phyloP scores from a whole-genome alignment of 2,888 invertebrate genomes.

The Pollenia labialis region DNA sequence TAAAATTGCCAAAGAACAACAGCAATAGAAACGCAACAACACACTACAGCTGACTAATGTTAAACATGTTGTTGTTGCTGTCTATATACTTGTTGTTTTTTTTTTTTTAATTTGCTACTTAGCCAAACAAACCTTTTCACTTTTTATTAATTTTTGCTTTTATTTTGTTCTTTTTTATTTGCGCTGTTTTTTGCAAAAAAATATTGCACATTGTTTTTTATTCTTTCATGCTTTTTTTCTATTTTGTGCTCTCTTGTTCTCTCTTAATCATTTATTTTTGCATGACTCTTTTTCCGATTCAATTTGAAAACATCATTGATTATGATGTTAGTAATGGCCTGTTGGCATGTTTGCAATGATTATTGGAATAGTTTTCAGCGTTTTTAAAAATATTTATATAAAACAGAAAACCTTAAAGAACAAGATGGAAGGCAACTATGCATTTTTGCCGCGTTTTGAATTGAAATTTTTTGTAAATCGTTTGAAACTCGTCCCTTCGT shows the following conservation, averaged over 20 bases:
- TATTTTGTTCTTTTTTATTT: conserved; percentile 20
- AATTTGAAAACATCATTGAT: conserved; percentile 33
- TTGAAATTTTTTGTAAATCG: too few relatives aligned
- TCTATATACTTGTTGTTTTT: conserved; percentile 9
- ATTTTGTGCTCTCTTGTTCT: background rate
- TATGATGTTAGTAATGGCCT: conserved; percentile 25
- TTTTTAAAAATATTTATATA: background rate
- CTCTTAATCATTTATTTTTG: conserved; percentile 1
- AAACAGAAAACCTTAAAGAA: too few relatives aligned
- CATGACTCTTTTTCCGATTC: conserved; percentile 42
- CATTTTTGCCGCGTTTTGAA: too few relatives aligned
- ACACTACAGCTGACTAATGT: conserved; percentile 67
- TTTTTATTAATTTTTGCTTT: conserved; percentile 54
- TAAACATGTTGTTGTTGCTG: conserved; percentile 24
- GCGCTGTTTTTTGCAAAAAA: conserved; percentile 55
- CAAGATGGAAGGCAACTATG: too few relatives aligned
- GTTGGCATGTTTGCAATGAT: background rate
- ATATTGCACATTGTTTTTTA: conserved; percentile 56
- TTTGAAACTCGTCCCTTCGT: too few relatives aligned
- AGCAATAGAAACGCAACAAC: conserved; percentile 23
- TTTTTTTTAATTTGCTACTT: conserved; percentile 12
- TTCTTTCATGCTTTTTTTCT: conserved; percentile 4
- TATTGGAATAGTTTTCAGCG: background rate
- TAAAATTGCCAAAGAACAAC: conserved; percentile 59
- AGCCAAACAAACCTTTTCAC: conserved; percentile 68